Evolutionary conservation across 2,888 invertebrate species (phyloP).

Genomic region (Amaurobius ferox): DNA sequence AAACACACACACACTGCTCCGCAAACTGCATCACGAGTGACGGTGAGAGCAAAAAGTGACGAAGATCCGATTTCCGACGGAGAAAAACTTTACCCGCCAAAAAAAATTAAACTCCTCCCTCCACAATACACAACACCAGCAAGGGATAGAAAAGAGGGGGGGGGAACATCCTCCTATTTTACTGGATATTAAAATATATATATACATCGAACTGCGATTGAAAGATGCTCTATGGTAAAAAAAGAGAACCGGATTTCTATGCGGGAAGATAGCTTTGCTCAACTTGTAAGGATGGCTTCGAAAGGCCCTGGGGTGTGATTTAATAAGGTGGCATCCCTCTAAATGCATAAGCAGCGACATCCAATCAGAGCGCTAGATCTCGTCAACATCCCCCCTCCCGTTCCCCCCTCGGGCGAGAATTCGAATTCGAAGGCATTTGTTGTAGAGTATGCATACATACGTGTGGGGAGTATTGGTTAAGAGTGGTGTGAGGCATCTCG

Average conservation of each 20-base stretch:
- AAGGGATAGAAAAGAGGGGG: too few species aligned
- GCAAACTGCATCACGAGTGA: neutral
- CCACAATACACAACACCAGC: too few species aligned
- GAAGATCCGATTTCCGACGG: neutral
- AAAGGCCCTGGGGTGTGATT: conserved; percentile 6
- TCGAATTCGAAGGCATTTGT: neutral
- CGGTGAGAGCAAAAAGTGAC: neutral
- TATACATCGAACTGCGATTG: neutral
- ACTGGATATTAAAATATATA: neutral
- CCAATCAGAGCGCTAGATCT: neutral
- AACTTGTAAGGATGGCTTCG: neutral
- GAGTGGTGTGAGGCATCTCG: neutral
- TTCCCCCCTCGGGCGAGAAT: neutral
- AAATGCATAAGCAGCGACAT: conserved; percentile 3
- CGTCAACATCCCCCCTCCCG: neutral
- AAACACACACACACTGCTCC: neutral
- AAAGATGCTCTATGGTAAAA: neutral
- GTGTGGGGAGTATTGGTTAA: neutral
- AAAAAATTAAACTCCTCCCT: neutral
- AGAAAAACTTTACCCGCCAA: neutral
- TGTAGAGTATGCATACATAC: conserved; percentile 5
- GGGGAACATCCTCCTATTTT: too few species aligned
- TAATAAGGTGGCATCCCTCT: conserved; percentile 8
- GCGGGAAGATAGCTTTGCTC: neutral
- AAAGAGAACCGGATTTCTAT: neutral